Conservation (phyloP, 2,888 invertebrate species). For the Conchocele bisecta region DNA sequence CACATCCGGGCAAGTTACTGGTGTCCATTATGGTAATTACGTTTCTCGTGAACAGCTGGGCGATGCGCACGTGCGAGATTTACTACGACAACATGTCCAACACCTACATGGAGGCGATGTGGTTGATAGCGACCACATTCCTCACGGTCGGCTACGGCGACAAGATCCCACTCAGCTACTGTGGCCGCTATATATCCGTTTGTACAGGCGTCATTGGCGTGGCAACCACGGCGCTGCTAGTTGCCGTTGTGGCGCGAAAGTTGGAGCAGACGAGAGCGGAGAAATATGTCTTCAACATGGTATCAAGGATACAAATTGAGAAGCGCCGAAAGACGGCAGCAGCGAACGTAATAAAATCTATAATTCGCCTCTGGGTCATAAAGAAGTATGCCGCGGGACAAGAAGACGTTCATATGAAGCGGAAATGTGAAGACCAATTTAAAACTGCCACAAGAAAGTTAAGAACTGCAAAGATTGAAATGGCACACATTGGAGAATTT, state of each 20-base stretch:
- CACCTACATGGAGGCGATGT: constrained; percentile 73
- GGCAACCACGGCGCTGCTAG: constrained; percentile 72
- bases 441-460: constrained; percentile 64
- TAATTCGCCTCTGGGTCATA: constrained; percentile 61
- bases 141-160: constrained; percentile 76
- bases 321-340: constrained; percentile 67
- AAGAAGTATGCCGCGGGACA: constrained; percentile 38
- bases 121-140: constrained; percentile 75
- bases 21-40: constrained; percentile 69
- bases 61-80: constrained; percentile 76
- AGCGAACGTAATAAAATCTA: constrained; percentile 70
- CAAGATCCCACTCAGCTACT: constrained; percentile 71
- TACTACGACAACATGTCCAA: constrained; percentile 67
- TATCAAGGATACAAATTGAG: constrained; percentile 71
- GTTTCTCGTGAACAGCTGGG: constrained; percentile 71
- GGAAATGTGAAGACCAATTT: constrained; percentile 57
- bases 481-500: constrained; percentile 68
- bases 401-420: constrained; percentile 37
- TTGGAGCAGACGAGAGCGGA: constrained; percentile 73
- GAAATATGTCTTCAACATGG: constrained; percentile 74
- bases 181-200: constrained; percentile 74
- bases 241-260: constrained; percentile 72
- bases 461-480: constrained; percentile 59
- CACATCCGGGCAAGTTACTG: constrained; percentile 66
- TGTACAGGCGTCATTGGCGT: constrained; percentile 73